phyloP scores from a whole-genome alignment of 2,797 vertebrate species.

The Macropus fuliginosus region DNA sequence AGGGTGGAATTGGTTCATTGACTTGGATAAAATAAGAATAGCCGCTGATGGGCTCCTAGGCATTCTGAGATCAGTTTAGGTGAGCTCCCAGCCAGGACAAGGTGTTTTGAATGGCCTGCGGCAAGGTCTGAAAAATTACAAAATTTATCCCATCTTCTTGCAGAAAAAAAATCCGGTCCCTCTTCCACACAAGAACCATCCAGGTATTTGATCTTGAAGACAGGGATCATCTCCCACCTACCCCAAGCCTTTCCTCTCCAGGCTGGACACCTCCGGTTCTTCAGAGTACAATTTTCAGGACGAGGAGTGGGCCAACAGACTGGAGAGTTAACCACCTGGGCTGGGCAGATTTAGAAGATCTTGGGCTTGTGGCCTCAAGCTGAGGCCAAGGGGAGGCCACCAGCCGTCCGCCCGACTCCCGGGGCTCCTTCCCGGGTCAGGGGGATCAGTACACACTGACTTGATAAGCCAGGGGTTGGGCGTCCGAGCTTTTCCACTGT shows the following conservation, averaged over 20 bases:
- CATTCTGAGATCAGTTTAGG: background rate
- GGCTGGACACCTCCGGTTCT: background rate
- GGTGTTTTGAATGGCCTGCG: background rate
- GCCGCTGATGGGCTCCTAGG: background rate
- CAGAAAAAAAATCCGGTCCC: background rate
- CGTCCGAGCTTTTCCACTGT: background rate
- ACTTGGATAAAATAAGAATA: background rate
- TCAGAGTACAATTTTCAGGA: background rate
- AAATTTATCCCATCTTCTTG: background rate
- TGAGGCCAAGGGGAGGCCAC: background rate
- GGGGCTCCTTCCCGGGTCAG: background rate
- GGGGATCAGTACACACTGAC: background rate
- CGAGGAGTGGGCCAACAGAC: background rate
- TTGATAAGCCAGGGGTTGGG: background rate
- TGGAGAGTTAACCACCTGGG: background rate
- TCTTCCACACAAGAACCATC: background rate
- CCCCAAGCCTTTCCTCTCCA: background rate
- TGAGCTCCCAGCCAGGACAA: background rate
- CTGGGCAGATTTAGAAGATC: background rate
- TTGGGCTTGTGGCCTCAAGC: background rate
- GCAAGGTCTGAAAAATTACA: background rate
- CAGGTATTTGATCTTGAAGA: background rate
- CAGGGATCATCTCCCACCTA: background rate
- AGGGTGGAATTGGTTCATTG: background rate
- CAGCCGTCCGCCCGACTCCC: background rate